These are phyloP conservation scores for Leucophora obtusa DNA, from an alignment of 2,888 invertebrate species.

Conservation along the genomic window DNA sequence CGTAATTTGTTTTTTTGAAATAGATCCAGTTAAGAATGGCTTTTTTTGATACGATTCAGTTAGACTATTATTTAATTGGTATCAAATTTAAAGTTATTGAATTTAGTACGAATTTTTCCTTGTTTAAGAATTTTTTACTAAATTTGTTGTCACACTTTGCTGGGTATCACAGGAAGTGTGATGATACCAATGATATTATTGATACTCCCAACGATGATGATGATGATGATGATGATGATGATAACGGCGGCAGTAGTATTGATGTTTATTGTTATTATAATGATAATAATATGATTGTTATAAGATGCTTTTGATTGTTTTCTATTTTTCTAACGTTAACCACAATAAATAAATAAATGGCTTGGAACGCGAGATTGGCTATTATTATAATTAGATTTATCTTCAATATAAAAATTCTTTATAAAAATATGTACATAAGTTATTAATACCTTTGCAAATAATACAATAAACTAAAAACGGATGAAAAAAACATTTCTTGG, in stretches of 20 bases:
- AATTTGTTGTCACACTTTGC: too few relatives aligned
- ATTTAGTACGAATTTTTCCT: too few relatives aligned
- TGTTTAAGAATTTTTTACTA: too few relatives aligned
- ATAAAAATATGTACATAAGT: too few relatives aligned
- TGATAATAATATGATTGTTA: slow-evolving; percentile 23
- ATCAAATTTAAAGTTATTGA: too few relatives aligned
- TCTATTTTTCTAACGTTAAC: background rate
- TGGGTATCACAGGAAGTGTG: slow-evolving; percentile 5
- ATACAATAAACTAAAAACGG: too few relatives aligned
- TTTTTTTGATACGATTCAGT: too few relatives aligned
- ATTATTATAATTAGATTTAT: slow-evolving; percentile 1
- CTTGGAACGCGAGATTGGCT: background rate
- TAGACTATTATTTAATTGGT: too few relatives aligned
- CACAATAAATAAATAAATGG: background rate
- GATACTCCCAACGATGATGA: slow-evolving; percentile 1
- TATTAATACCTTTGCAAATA: too few relatives aligned
- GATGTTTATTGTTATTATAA: slow-evolving; percentile 31
- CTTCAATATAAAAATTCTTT: background rate
- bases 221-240: background rate
- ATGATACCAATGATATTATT: slow-evolving; percentile 12
- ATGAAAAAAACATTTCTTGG: too few relatives aligned
- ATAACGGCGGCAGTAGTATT: background rate
- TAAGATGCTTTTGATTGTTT: slow-evolving; percentile 24
- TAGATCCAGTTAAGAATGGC: too few relatives aligned
- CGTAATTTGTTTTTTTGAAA: too few relatives aligned